These are phyloP conservation scores for Pantherophis guttatus DNA, from an alignment of 2,113 vertebrate species.

Conservation along the genomic window DNA sequence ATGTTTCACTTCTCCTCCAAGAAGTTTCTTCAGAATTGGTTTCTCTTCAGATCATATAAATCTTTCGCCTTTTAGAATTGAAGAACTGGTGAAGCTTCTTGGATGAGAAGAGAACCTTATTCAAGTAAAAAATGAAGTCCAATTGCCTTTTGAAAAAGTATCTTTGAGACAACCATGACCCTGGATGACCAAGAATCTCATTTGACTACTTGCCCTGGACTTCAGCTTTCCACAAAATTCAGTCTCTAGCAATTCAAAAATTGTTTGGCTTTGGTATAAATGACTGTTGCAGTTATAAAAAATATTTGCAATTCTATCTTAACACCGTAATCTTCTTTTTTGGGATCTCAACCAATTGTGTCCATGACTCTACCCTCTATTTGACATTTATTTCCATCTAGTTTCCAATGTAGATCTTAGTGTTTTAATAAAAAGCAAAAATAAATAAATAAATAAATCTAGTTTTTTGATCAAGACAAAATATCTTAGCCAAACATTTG, in stretches of 20 bases:
- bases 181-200: too few relatives aligned
- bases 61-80: background rate
- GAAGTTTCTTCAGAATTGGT: too few relatives aligned
- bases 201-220: background rate
- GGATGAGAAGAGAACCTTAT: background rate
- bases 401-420: background rate
- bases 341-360: background rate
- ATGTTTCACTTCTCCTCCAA: too few relatives aligned
- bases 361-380: background rate
- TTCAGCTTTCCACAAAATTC: background rate
- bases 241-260: background rate
- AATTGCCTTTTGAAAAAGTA: background rate
- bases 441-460: too few relatives aligned
- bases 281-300: background rate
- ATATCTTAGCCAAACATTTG: background rate
- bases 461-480: background rate
- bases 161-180: background rate
- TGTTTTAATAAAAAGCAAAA: background rate
- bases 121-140: background rate
- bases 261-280: background rate
- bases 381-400: background rate
- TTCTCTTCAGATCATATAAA: too few relatives aligned
- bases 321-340: background rate
- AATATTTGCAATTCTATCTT: background rate
- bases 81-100: background rate